A percentile compares a stretch with the other conserved stretches of the same genome.
These are phyloP conservation scores for Heliornis fulica DNA, from an alignment of 2,113 vertebrate genomes.

Conservation along the genomic window DNA sequence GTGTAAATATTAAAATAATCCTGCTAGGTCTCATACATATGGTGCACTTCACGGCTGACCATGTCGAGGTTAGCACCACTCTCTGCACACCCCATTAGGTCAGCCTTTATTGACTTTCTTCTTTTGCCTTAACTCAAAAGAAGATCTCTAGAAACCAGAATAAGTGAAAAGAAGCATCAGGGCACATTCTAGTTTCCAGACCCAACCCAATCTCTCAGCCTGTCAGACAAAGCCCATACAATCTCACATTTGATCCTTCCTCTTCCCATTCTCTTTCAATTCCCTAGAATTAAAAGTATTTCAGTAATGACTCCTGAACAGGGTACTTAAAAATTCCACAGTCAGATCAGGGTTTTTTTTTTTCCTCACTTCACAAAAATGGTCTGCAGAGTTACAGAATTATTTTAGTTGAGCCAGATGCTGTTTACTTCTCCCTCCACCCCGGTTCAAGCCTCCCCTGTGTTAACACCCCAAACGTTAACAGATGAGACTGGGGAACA, in stretches of 20 bases:
- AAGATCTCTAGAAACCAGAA: background rate
- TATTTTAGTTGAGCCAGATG: background rate
- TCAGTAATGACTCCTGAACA: background rate
- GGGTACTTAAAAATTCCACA: background rate
- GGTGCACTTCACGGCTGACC: background rate
- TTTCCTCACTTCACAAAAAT: background rate
- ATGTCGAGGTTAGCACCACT: background rate
- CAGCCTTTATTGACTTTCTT: background rate
- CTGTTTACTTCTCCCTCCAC: background rate
- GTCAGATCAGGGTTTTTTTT: background rate
- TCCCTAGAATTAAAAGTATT: background rate
- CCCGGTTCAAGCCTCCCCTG: background rate
- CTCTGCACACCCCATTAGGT: background rate
- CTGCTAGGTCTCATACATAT: background rate
- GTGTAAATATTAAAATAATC: background rate
- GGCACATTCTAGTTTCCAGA: background rate
- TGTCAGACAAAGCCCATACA: background rate
- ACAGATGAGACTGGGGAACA: background rate
- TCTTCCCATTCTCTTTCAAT: background rate
- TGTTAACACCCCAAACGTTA: background rate
- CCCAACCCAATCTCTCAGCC: background rate
- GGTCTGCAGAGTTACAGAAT: background rate
- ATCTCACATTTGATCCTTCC: background rate
- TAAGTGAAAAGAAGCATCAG: background rate
- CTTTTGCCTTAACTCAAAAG: background rate